Evolutionary conservation across 2,113 vertebrate genomes (phyloP).

Genomic region (Archilochus colubris): DNA sequence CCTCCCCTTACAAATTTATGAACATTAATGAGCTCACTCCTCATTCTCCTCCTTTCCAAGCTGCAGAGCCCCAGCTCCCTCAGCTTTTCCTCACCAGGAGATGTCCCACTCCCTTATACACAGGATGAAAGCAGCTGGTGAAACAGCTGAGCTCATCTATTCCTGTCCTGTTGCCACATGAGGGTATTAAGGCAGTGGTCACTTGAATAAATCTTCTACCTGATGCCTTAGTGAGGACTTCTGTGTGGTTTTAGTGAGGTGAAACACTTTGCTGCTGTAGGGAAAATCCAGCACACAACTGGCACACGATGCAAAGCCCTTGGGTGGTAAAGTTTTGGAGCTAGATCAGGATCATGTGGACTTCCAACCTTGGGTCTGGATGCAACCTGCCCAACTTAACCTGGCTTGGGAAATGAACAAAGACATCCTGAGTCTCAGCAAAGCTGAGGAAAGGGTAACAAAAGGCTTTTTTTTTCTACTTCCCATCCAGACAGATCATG

Average conservation of each 20-base stretch:
- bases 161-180: not conserved
- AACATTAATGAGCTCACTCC: no score
- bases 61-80: no score
- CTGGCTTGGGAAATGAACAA: not conserved
- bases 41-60: no score
- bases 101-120: no score
- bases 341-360: not conserved
- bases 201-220: not conserved
- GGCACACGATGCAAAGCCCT: not conserved
- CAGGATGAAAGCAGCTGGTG: not conserved
- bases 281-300: not conserved
- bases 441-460: not conserved
- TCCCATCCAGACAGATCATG: not conserved
- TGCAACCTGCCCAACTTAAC: not conserved
- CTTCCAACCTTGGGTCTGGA: not conserved
- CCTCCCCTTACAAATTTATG: no score
- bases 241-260: not conserved
- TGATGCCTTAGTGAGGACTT: not conserved
- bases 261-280: not conserved
- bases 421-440: not conserved
- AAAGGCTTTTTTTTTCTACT: not conserved
- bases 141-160: not conserved
- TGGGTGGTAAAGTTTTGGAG: not conserved
- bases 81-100: no score
- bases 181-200: not conserved